Evolutionary conservation across 2,797 vertebrate species (phyloP), one percentile per base, ranked within the genome.

Genomic region (Anabacerthia variegaticeps): DNA sequence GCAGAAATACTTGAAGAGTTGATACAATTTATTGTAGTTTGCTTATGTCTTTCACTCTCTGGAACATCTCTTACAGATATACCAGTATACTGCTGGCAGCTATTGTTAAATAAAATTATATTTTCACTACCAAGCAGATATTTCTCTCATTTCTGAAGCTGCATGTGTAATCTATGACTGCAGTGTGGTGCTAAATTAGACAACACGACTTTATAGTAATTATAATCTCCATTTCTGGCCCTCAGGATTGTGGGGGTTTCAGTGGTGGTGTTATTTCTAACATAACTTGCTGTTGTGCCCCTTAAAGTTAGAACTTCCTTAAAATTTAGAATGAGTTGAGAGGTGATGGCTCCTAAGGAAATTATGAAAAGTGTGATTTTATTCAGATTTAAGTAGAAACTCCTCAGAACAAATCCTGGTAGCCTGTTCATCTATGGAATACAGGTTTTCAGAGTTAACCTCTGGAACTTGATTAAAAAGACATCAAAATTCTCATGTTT

Each of bases 71-170:
- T 97, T 96, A 95, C 92, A 88, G 96, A 97, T 96, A 96, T 73
- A 97, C 97, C 96, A 97, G 97, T 98, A 96, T 98, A 98, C 97
- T 98, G 98, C 98, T 98, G 98, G 98, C 98, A 98, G 98, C 98
- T 98, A 97, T 98, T 98, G 96, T 98, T 98, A 97, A 98, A 98
- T 97, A 98, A 98, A 98, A 96, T 97, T 98, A 98, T 98, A 98
- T 98, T 98, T 98, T 98, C 98, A 98, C 97, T 98, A 98, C 96
- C 97, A 77, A 93, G 94, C 93, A 96, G 93, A 65, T 55, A 24
- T 96, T 91, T 83, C 86, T 95, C 39, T 93, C 75, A 5, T 93
- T 95, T 93, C 79, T 93, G 71, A 46, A 51, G 3, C 44, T 28
- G 7, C 15, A 0, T 4, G n/a, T 20, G 41, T 22, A 7, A 68